A percentile compares a stretch with the other conserved stretches of the same genome.
phyloP scores from a whole-genome alignment of 2,797 vertebrate genomes.

The Ateles fusciceps region DNA sequence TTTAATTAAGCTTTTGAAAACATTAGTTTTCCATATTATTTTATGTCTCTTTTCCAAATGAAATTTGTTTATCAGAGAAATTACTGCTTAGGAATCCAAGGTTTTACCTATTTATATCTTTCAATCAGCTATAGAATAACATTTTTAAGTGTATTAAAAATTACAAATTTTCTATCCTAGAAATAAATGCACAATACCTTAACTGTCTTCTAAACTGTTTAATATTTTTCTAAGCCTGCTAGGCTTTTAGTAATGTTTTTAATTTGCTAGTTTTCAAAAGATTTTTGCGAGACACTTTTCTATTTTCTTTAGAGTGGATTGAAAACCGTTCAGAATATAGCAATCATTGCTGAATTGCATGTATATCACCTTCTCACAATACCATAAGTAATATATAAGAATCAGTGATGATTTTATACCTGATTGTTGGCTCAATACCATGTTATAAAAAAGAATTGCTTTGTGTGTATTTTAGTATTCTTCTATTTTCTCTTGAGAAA shows the following conservation, averaged over 20 bases:
- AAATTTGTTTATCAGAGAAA: constrained; percentile 25
- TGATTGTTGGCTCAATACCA: constrained; percentile 44
- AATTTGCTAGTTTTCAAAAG: neutral
- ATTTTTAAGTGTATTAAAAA: constrained; percentile 34
- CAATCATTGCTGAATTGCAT: neutral
- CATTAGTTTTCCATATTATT: neutral
- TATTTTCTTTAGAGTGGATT: constrained; percentile 7
- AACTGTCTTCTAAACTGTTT: neutral
- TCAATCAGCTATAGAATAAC: neutral
- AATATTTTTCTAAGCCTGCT: neutral
- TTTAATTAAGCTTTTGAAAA: constrained; percentile 24
- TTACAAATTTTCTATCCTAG: neutral
- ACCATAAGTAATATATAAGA: constrained; percentile 48
- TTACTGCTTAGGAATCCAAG: neutral
- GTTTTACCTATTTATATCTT: neutral
- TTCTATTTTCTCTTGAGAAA: constrained; percentile 52
- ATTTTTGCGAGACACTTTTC: neutral
- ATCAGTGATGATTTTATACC: constrained; percentile 59
- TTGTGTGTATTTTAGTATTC: constrained; percentile 48
- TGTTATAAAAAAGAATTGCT: constrained; percentile 17
- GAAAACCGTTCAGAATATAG: neutral
- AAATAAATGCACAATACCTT: neutral
- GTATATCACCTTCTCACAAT: neutral
- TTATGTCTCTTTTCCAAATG: neutral
- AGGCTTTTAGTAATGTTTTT: neutral